Percentiles rank a stretch among this genome's conserved stretches.
Conservation (phyloP, 2,888 invertebrate species). For the Anarsia innoxiella region DNA sequence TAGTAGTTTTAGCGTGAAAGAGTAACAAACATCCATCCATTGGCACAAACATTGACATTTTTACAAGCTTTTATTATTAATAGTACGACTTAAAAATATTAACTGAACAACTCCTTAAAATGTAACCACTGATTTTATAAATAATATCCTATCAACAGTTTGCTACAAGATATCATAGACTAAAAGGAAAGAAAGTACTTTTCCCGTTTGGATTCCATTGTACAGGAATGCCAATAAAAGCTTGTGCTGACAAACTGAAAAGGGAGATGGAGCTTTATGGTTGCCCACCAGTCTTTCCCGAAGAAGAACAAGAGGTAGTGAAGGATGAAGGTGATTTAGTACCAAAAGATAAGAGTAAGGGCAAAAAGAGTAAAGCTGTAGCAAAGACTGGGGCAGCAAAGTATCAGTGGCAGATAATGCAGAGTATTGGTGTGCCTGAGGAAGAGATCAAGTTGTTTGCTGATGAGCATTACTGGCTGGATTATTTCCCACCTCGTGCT, state of each 20-base stretch:
- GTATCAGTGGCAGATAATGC: constrained; percentile 99
- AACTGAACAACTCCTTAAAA: no score
- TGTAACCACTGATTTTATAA: no score
- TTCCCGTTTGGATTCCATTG: constrained; percentile 99
- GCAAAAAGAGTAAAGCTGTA: constrained; percentile 68
- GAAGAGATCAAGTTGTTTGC: constrained; percentile 96
- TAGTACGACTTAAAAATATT: no score
- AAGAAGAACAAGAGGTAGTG: constrained; percentile 61
- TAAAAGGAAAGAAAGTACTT: constrained; percentile 91
- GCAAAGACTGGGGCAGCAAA: constrained; percentile 93
- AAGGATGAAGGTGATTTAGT: constrained; percentile 73
- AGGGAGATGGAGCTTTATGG: constrained; percentile 95
- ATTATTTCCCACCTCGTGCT: constrained; percentile 95
- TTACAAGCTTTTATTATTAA: no score
- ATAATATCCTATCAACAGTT: constrained; percentile 82
- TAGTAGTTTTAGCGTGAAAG: no score
- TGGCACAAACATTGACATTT: no score
- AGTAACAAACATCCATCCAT: no score
- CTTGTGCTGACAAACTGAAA: constrained; percentile 97
- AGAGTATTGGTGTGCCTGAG: constrained; percentile 89
- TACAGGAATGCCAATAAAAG: constrained; percentile 99
- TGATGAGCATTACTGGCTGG: constrained; percentile 93
- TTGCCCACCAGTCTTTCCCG: constrained; percentile 93
- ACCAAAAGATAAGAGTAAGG: constrained; percentile 79
- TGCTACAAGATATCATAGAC: constrained; percentile 91